Evolutionary conservation across 1,140 invertebrate species (phyloP).

Genomic region (Euglossa dilemma): DNA sequence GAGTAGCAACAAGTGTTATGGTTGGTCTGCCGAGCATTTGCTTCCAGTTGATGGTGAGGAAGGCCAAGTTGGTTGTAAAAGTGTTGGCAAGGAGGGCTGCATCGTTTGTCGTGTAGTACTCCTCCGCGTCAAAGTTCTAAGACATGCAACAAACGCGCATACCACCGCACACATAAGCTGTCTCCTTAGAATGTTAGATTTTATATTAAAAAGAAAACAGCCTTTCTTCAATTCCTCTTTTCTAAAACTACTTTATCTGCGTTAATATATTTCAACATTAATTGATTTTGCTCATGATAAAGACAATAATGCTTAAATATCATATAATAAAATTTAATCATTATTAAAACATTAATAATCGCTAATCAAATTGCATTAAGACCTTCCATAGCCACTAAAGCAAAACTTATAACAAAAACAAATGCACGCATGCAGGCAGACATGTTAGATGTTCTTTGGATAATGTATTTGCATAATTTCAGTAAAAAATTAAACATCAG

Average conservation of each 20-base stretch:
- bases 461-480: constrained; percentile 36
- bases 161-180: constrained; percentile 73
- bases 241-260: constrained; percentile 17
- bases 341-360: constrained; percentile 4
- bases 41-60: constrained; percentile 96
- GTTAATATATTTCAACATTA: constrained; percentile 43
- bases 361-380: constrained; percentile 20
- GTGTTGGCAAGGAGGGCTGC: constrained; percentile 93
- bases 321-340: not conserved
- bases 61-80: constrained; percentile 93
- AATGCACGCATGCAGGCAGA: constrained; percentile 66
- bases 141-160: constrained; percentile 80
- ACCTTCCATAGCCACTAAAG: constrained; percentile 46
- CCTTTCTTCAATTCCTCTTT: constrained; percentile 26
- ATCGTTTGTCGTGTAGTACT: constrained; percentile 96
- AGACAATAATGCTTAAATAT: constrained; percentile 11
- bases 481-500: constrained; percentile 14
- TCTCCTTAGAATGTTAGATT: constrained; percentile 43
- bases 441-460: constrained; percentile 55
- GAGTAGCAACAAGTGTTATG: constrained; percentile 91
- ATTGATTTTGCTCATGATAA: constrained; percentile 39
- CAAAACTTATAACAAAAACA: constrained; percentile 53
- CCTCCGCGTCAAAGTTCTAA: constrained; percentile 96
- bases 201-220: constrained; percentile 17
- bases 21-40: constrained; percentile 94